These are phyloP conservation scores for Hydra vulgaris DNA, from an alignment of 30 jellyfish, hydroid and myxozoan genomes.

Conservation along the genomic window DNA sequence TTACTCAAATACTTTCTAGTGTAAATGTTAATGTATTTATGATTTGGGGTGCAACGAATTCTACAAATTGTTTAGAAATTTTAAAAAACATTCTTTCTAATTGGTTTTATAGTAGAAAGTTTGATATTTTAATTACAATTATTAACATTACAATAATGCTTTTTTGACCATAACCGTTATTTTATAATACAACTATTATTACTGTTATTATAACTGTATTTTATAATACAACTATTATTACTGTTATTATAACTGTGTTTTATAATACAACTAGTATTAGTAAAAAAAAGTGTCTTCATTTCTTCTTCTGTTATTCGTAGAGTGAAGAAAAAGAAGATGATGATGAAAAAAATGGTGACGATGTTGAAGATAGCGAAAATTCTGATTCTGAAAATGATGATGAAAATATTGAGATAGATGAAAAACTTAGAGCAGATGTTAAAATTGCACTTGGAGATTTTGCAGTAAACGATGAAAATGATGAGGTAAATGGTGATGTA, in stretches of 20 bases:
- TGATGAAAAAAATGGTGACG: conserved; percentile 4
- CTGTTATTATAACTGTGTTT: background rate
- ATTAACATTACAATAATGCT: too few relatives aligned
- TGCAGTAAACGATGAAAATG: conserved; percentile 38
- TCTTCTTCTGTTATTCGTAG: background rate
- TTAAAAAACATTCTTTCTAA: too few relatives aligned
- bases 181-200: too few relatives aligned
- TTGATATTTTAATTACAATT: too few relatives aligned
- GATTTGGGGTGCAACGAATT: too few relatives aligned
- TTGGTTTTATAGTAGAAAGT: too few relatives aligned
- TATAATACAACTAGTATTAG: background rate
- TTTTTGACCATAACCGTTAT: too few relatives aligned
- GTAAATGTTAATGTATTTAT: too few relatives aligned
- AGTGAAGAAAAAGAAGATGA: background rate
- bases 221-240: background rate
- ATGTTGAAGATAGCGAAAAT: conserved; percentile 5
- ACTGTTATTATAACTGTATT: too few relatives aligned
- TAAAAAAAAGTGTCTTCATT: background rate
- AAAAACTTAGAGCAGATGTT: conserved; percentile 41
- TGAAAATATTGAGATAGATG: conserved; percentile 48
- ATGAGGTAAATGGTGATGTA: conserved; percentile 1
- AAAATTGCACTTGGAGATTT: conserved; percentile 70
- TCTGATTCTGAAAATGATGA: conserved; percentile 35
- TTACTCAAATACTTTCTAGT: too few relatives aligned
- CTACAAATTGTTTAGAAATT: too few relatives aligned